Base-by-base conservation (phyloP, 2,888 invertebrate genomes). In the Hirtodrosophila cameraria region DNA sequence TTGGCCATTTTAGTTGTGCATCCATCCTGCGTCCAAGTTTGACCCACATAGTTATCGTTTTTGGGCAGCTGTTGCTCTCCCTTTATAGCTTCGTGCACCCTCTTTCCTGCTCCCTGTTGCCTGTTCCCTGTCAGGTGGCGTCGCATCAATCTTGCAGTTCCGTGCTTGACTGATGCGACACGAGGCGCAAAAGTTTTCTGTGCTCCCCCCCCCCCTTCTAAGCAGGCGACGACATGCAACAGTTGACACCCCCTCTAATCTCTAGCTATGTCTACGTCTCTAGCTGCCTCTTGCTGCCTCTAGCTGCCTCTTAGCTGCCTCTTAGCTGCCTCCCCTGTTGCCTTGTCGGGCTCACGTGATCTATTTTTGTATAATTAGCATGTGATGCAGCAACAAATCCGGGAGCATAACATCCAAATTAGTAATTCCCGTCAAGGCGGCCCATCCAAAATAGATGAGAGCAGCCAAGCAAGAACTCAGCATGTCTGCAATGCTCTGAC, bases 81-180 rank as follows among this genome's bases (percentile, higher is more conserved):
- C 70, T 52, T 69, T n/a, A n/a, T n/a, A n/a, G n/a, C n/a, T n/a
- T n/a, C n/a, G n/a, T n/a, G n/a, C n/a, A n/a, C n/a, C 55, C 75
- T 55, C 55, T 55, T 63, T 65, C 45, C 48, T 45, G 18, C 23
- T 2, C n/a, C 3, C 18, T 6, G n/a, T 38, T 18, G 1, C 3
- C 13, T 3, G 7, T 4, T 1, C 8, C 7, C 15, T 13, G 4
- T 75, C 83, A 83, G 86, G 83, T 76, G 80, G 79, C 80, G 60
- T 74, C 74, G 74, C 74, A 79, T 85, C 83, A 85, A 79, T 79
- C 79, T 83, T 86, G 46, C 15, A 36, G 57, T 70, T 46, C 45
- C 53, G 35, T 53, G 70, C 57, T 63, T 71, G 71, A 71, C 70
- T 71, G 71, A 71, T 75, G 72, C 55, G 75, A 72, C 72, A 64